Evolutionary conservation across 2,113 vertebrate species (phyloP).

Genomic region (Parus major): DNA sequence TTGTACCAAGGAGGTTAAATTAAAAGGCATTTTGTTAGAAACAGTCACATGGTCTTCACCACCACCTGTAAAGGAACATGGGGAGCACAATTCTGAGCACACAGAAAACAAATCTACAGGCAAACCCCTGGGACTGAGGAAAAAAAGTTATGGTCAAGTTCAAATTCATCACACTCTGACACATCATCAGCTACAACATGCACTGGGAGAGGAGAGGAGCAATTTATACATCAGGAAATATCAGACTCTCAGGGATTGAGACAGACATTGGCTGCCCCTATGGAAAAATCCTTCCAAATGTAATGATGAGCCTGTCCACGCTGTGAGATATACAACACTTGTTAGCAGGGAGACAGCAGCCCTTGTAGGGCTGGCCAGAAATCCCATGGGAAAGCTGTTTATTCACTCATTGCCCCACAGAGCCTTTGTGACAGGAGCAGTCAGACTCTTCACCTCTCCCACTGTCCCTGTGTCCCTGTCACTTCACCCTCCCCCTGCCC

Average conservation of each 20-base stretch:
- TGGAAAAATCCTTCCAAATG: slow-evolving; percentile 45
- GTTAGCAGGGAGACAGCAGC: not conserved
- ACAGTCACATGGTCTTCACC: not conserved
- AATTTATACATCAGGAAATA: not conserved
- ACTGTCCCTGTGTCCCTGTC: not conserved
- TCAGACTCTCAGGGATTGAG: not conserved
- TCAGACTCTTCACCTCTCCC: not conserved
- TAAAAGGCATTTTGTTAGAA: not conserved
- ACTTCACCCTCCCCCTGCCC: not conserved
- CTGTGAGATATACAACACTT: not conserved
- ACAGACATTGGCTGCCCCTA: not conserved
- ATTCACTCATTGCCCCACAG: not conserved
- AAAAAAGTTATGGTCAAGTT: not conserved
- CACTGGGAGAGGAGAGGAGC: not conserved
- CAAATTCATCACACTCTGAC: not conserved
- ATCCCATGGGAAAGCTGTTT: not conserved
- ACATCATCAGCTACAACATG: not conserved
- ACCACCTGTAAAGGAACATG: slow-evolving; percentile 39
- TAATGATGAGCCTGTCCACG: not conserved
- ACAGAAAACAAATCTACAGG: not conserved
- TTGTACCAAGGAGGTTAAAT: not conserved
- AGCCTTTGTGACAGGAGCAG: not conserved
- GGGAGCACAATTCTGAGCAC: not conserved
- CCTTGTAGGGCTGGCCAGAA: not conserved
- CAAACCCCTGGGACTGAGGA: not conserved